Percentiles rank a stretch among this genome's conserved stretches.
Conservation (phyloP, 2,113 vertebrate genomes). For the Strix aluco region DNA sequence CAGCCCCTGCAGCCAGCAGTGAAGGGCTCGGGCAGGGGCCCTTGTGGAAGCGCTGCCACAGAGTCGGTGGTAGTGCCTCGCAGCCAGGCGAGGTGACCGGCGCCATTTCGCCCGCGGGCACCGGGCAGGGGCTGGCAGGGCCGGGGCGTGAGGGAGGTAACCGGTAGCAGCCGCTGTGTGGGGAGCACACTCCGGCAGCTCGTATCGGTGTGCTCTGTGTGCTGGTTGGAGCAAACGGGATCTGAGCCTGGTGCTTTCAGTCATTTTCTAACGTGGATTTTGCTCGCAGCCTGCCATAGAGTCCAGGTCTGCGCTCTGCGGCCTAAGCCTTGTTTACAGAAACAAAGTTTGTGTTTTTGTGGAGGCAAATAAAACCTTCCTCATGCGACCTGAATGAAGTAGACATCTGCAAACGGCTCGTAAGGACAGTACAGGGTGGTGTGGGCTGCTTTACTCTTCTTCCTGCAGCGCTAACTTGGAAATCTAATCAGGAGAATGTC, state of each 20-base stretch:
- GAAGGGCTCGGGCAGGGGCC: neutral
- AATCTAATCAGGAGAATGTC: neutral
- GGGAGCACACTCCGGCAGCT: neutral
- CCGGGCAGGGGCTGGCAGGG: neutral
- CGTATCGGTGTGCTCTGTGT: accelerated
- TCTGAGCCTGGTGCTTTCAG: accelerated
- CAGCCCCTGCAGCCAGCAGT: no score
- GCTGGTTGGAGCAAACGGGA: neutral
- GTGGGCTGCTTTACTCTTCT: neutral
- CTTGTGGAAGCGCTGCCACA: no score
- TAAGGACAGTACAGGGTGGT: neutral
- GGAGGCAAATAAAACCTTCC: neutral
- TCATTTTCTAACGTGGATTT: neutral
- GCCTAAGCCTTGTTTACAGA: neutral
- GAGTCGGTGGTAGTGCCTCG: neutral
- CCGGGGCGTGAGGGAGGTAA: neutral
- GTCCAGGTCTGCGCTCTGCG: neutral
- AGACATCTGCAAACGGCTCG: neutral
- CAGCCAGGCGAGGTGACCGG: neutral
- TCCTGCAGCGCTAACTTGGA: neutral
- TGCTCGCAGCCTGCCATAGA: neutral
- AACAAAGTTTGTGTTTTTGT: neutral
- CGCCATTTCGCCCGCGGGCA: no score
- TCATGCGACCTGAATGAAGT: accelerated
- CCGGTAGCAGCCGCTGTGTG: accelerated